Evolutionary conservation across 2,797 vertebrate species (phyloP), one percentile per base, ranked within the genome.

Genomic region (Thalassophryne amazonica): DNA sequence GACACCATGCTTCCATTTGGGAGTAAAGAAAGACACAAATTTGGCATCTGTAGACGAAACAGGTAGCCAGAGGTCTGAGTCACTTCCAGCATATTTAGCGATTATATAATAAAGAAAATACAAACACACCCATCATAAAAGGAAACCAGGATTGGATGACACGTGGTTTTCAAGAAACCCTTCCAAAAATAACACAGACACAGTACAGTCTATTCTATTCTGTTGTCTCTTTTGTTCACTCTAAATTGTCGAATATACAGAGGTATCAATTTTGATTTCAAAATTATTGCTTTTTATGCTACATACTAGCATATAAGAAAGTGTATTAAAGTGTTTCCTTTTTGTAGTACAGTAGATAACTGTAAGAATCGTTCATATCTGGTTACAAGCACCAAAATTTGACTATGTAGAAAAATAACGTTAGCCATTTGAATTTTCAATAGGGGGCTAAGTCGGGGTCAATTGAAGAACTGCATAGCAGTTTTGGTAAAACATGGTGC

Each of bases 241-340:
- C 2, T 14, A 7, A n/a, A n/a, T n/a, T n/a, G n/a, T 1, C 47
- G 13, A 14, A 17, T 15, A 6, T 2, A 23, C 1, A 30, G 30
- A 24, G 6, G 1, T 34, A 6, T 23, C 1, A 23, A 11, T 12
- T 12, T 27, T 38, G 0, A 16, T 33, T 42, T 28, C 15, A n/a
- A n/a, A n/a, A n/a, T n/a, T n/a, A n/a, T n/a, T 17, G 21, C 5
- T 31, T 42, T 49, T 11, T 13, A 35, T n/a, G 15, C 14, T 46
- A 31, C 3, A 3, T 29, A 9, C 29, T 27, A 24, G 60, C 5
- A 30, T 39, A 20, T 11, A n/a, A 48, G 5, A 19, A 22, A 9
- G 22, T 52, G 22, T 42, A 19, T 47, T 38, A 19, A 38, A 46
- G 30, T 27, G n/a, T 57, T 10, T 63, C 12, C 20, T 28, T 9